Conservation (phyloP, 2,113 vertebrate species). For the Epinephelus fuscoguttatus region DNA sequence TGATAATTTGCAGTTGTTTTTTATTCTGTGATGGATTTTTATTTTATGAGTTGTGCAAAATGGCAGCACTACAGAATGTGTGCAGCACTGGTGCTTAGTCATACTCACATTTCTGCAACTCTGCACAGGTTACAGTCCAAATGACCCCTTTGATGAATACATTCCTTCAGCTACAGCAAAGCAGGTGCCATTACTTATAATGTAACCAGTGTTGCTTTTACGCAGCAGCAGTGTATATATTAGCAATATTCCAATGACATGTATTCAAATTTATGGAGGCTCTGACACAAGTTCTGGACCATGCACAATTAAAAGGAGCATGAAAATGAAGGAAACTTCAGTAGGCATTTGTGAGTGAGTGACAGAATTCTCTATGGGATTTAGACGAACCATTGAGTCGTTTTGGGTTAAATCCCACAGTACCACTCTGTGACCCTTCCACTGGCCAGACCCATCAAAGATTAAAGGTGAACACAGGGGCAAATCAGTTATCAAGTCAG, state of each 20-base stretch:
- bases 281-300: neutral
- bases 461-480: conserved; percentile 85
- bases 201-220: neutral
- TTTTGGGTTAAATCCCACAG: conserved; percentile 73
- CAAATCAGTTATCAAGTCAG: conserved; percentile 84
- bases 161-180: neutral
- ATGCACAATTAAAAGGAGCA: neutral
- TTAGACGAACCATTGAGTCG: conserved; percentile 69
- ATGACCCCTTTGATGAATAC: conserved; percentile 2
- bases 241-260: neutral
- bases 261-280: neutral
- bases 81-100: conserved; percentile 5
- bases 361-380: conserved; percentile 75
- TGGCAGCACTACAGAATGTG: neutral
- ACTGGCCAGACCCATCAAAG: conserved; percentile 70
- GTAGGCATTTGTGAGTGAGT: conserved; percentile 65
- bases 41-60: neutral
- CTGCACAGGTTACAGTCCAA: conserved; percentile 27
- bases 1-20: conserved; percentile 49
- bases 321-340: conserved; percentile 51
- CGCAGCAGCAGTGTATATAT: neutral
- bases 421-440: conserved; percentile 78
- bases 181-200: neutral
- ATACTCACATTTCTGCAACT: neutral
- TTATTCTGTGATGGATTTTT: neutral